A percentile compares a stretch with the other conserved stretches of the same genome.
Conservation (phyloP, 1,140 invertebrate species). For the Frieseomelitta varia region DNA sequence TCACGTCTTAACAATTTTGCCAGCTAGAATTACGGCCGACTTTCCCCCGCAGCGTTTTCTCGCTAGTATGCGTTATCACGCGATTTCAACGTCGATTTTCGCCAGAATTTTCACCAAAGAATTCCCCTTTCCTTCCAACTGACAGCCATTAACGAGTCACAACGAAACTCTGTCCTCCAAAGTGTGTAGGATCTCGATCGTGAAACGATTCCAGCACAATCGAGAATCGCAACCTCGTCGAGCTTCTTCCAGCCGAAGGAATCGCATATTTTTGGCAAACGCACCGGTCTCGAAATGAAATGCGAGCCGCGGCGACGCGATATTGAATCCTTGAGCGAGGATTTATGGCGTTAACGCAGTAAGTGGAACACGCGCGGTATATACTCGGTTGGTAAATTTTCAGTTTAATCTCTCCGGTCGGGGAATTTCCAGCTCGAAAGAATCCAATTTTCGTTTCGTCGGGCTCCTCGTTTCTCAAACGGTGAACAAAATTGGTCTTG, state of each 20-base stretch:
- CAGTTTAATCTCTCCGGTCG: too few relatives aligned
- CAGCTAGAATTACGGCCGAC: slow-evolving; percentile 53
- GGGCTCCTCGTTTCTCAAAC: background rate
- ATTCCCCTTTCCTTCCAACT: background rate
- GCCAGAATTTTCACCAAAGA: background rate
- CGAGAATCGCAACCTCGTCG: slow-evolving; percentile 7
- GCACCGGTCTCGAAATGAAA: background rate
- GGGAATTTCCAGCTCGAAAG: background rate
- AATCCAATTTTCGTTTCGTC: background rate
- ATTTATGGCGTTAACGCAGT: slow-evolving; percentile 9
- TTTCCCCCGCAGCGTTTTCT: slow-evolving; percentile 37
- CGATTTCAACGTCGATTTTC: background rate
- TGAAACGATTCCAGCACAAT: background rate
- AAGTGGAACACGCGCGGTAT: background rate
- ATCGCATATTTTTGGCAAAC: slow-evolving; percentile 29
- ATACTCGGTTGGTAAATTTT: background rate
- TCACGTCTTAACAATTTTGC: slow-evolving; percentile 49
- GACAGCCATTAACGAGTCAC: too few relatives aligned
- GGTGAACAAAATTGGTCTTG: background rate
- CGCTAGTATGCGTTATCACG: slow-evolving; percentile 9
- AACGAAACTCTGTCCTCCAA: background rate
- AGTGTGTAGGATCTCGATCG: background rate
- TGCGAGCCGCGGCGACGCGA: background rate
- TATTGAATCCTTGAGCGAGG: slow-evolving; percentile 18
- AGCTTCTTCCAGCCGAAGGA: background rate